Conservation (phyloP, 2,797 vertebrate species). For the Mionectes olivaceus region DNA sequence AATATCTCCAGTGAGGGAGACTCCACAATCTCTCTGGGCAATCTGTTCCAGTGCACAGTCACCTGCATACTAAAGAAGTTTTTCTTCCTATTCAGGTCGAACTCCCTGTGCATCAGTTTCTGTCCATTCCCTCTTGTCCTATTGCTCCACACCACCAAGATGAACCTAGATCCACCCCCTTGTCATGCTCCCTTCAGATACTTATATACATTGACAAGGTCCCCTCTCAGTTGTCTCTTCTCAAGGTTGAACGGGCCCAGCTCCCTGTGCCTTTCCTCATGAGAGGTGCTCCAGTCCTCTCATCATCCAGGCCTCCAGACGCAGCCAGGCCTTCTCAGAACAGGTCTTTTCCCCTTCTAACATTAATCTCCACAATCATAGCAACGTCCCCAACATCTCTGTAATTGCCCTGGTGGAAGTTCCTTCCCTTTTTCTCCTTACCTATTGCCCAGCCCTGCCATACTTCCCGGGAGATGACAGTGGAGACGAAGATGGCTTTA, state of each 20-base stretch:
- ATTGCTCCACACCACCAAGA: rapidly evolving
- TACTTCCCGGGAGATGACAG: background rate
- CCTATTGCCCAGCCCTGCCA: background rate
- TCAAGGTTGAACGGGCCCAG: background rate
- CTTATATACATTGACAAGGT: background rate
- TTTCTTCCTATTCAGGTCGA: background rate
- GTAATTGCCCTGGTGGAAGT: background rate
- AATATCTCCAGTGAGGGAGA: background rate
- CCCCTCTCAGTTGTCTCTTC: background rate
- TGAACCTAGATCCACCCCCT: background rate
- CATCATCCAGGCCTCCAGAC: too few relatives aligned
- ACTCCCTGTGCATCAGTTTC: background rate
- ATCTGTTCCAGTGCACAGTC: background rate
- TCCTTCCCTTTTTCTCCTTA: background rate
- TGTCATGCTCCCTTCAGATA: background rate
- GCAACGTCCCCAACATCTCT: background rate
- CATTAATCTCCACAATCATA: background rate
- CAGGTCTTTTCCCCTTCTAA: background rate
- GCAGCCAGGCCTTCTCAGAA: background rate
- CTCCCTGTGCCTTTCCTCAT: rapidly evolving
- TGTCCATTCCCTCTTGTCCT: background rate
- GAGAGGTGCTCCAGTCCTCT: background rate
- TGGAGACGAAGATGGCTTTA: background rate
- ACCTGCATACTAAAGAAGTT: background rate
- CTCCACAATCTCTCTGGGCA: background rate